A percentile compares a stretch with the other conserved stretches of the same genome.
These are phyloP conservation scores for Mandrillus leucophaeus DNA, from an alignment of 2,113 vertebrate species.

Conservation along the genomic window DNA sequence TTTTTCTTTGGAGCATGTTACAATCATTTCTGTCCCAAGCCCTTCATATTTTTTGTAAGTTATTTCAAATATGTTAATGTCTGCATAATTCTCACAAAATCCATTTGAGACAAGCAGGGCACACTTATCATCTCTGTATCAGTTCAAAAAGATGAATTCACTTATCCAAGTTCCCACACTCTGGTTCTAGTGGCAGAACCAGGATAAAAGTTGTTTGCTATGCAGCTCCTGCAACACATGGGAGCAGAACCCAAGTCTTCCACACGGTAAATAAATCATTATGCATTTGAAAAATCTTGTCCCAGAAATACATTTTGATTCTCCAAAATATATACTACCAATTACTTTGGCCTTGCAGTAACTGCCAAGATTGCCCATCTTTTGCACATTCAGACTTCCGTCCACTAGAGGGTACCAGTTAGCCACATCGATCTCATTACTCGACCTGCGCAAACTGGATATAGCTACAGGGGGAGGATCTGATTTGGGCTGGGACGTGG, in stretches of 20 bases:
- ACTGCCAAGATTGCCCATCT: neutral
- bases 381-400: neutral
- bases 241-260: neutral
- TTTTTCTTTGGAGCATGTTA: neutral
- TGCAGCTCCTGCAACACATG: neutral
- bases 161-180: neutral
- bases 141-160: neutral
- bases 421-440: neutral
- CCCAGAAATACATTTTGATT: neutral
- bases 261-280: neutral
- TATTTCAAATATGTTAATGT: neutral
- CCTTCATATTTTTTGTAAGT: neutral
- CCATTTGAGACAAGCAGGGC: neutral
- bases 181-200: neutral
- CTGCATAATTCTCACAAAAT: neutral
- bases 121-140: neutral
- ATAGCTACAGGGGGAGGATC: no score
- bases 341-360: no score
- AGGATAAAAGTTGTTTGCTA: neutral
- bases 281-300: neutral
- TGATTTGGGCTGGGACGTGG: fast-evolving
- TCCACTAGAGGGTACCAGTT: slow-evolving; percentile 24
- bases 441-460: neutral
- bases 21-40: neutral
- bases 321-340: neutral